Evolutionary conservation across 2,888 invertebrate species (phyloP).

Genomic region (Drosophila borealis): DNA sequence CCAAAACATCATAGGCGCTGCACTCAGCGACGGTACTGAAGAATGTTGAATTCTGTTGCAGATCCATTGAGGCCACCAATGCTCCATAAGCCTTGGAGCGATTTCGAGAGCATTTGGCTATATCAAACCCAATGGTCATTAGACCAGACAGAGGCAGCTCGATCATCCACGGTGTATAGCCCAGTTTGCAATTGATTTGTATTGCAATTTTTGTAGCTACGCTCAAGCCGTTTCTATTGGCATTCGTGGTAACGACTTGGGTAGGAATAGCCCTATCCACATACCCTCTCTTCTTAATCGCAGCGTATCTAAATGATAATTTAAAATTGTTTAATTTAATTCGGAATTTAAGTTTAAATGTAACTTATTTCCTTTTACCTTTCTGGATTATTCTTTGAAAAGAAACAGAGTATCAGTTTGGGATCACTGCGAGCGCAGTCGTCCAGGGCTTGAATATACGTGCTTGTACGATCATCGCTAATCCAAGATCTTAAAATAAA

Average conservation of each 20-base stretch:
- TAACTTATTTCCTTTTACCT: slow-evolving; percentile 81
- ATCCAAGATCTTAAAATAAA: slow-evolving; percentile 64
- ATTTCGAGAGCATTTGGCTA: slow-evolving; percentile 92
- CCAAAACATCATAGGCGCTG: slow-evolving; percentile 90
- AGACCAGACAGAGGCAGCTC: slow-evolving; percentile 88
- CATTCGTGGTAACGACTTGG: slow-evolving; percentile 86
- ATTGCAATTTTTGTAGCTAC: slow-evolving; percentile 97
- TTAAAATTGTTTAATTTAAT: neutral
- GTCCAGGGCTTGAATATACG: slow-evolving; percentile 88
- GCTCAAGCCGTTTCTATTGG: slow-evolving; percentile 86
- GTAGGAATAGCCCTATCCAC: slow-evolving; percentile 90
- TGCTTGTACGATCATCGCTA: slow-evolving; percentile 87
- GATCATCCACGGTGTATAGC: slow-evolving; percentile 95
- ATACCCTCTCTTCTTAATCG: slow-evolving; percentile 94
- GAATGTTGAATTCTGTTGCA: slow-evolving; percentile 88
- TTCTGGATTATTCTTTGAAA: slow-evolving; percentile 90
- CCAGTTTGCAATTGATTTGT: slow-evolving; percentile 96
- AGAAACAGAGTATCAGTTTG: slow-evolving; percentile 89
- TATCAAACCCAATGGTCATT: slow-evolving; percentile 96
- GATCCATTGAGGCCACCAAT: slow-evolving; percentile 90
- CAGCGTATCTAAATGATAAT: slow-evolving; percentile 87
- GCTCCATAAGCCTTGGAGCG: slow-evolving; percentile 90
- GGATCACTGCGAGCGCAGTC: slow-evolving; percentile 87
- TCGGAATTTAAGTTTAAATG: neutral
- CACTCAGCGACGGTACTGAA: slow-evolving; percentile 91